These are phyloP conservation scores for Conopomorpha cramerella DNA, from an alignment of 1,140 invertebrate species.

Conservation along the genomic window DNA sequence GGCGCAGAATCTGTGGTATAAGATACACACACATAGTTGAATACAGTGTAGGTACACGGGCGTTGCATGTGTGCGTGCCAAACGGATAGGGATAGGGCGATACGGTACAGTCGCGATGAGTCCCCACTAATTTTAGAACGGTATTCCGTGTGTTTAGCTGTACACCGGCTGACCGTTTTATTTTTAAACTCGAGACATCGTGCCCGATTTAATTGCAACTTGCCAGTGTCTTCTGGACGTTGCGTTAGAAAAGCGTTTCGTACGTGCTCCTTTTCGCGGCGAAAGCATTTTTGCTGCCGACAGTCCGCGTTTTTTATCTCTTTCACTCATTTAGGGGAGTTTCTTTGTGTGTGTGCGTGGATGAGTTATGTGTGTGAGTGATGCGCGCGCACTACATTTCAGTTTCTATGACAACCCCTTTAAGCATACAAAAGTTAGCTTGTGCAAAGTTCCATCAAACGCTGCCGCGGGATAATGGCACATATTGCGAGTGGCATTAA, in stretches of 20 bases:
- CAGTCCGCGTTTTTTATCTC: conserved; percentile 26
- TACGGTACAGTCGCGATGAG: conserved; percentile 4
- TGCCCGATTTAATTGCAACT: too few relatives aligned
- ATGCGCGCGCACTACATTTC: conserved; percentile 52
- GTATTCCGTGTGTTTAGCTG: background rate
- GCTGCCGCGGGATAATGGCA: background rate
- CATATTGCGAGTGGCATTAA: conserved; percentile 5
- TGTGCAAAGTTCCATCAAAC: conserved; percentile 41
- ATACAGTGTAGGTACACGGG: conserved; percentile 10
- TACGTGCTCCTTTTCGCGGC: too few relatives aligned
- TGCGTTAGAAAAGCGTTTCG: too few relatives aligned
- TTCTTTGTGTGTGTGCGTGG: conserved; percentile 15
- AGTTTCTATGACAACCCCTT: conserved; percentile 59
- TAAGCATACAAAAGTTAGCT: conserved; percentile 35
- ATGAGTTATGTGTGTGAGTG: conserved; percentile 18
- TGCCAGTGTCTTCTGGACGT: too few relatives aligned
- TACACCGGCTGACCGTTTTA: too few relatives aligned
- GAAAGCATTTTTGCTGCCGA: too few relatives aligned
- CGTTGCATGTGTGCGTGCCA: conserved; percentile 5
- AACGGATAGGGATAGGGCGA: conserved; percentile 8
- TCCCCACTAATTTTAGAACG: background rate
- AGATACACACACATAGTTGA: conserved; percentile 44
- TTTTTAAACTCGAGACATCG: too few relatives aligned
- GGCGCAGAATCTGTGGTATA: conserved; percentile 62
- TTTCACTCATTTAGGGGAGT: conserved; percentile 30